phyloP scores from a whole-genome alignment of 2,888 invertebrate genomes.

The Stenodema calcarata region DNA sequence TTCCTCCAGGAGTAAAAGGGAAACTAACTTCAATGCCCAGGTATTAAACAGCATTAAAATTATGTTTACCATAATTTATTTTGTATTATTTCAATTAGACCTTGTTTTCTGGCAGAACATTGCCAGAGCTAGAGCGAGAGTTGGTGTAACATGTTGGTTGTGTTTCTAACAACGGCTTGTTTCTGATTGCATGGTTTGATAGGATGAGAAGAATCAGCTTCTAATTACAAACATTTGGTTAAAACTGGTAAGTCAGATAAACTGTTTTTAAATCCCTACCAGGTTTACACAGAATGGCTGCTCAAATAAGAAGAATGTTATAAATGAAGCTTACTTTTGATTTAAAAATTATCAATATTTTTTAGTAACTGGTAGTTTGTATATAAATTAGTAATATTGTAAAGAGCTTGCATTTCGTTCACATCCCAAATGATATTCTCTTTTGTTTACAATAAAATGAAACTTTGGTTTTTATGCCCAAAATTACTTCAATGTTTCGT shows the following conservation, averaged over 20 bases:
- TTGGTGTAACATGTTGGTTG: slow-evolving; percentile 55
- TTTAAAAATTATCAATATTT: slow-evolving; percentile 52
- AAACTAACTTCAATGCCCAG: too few species aligned
- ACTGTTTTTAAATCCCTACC: slow-evolving; percentile 54
- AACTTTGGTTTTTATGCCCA: slow-evolving; percentile 12
- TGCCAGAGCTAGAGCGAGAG: slow-evolving; percentile 53
- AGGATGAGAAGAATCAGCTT: slow-evolving; percentile 98
- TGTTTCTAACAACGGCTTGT: slow-evolving; percentile 57
- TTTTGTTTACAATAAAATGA: slow-evolving; percentile 28
- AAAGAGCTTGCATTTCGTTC: slow-evolving; percentile 54
- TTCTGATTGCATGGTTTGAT: slow-evolving; percentile 60
- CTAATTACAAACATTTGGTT: slow-evolving; percentile 96
- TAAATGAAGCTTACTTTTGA: slow-evolving; percentile 54
- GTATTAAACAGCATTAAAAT: too few species aligned
- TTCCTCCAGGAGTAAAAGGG: too few species aligned
- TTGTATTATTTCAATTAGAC: background rate
- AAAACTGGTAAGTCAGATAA: slow-evolving; percentile 81
- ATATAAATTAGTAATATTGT: slow-evolving; percentile 53
- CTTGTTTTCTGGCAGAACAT: slow-evolving; percentile 51
- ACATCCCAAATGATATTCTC: slow-evolving; percentile 52
- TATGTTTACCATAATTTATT: background rate
- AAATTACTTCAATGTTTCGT: slow-evolving; percentile 6
- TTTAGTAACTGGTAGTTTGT: slow-evolving; percentile 54
- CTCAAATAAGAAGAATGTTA: slow-evolving; percentile 53
- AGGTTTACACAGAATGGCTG: slow-evolving; percentile 56